Evolutionary conservation across 1,140 invertebrate species (phyloP).

Genomic region (Proales similis): DNA sequence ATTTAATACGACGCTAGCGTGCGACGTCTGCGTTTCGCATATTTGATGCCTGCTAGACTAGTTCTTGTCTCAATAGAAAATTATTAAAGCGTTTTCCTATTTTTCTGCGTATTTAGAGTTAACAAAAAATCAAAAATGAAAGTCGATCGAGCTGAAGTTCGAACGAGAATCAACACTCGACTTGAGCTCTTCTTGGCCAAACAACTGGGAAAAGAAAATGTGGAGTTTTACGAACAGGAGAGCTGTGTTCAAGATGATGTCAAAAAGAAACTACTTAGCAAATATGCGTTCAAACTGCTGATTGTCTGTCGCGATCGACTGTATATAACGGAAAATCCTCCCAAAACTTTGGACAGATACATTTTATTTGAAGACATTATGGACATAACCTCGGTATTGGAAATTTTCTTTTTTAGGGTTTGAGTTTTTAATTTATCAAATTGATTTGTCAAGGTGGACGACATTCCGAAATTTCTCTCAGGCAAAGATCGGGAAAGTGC

Average conservation of each 20-base stretch:
- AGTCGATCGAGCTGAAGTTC: no score
- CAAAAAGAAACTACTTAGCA: conserved; percentile 9
- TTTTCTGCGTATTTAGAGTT: no score
- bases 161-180: conserved; percentile 15
- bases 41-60: no score
- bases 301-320: conserved; percentile 8
- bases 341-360: conserved; percentile 28
- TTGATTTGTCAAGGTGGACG: conserved; percentile 11
- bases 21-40: no score
- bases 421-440: conserved; percentile 18
- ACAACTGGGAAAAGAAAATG: conserved; percentile 21
- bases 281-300: conserved; percentile 11
- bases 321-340: conserved; percentile 36
- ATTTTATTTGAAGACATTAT: conserved; percentile 27
- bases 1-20: no score
- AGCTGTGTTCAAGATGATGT: conserved; percentile 14
- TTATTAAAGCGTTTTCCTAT: no score
- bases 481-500: conserved; percentile 17
- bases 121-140: no score
- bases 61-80: no score
- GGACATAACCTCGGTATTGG: conserved; percentile 10
- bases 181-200: conserved; percentile 25
- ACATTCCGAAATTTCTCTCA: conserved; percentile 23
- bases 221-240: conserved; percentile 34
- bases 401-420: neutral